Evolutionary conservation across 2,888 invertebrate genomes (phyloP).

Genomic region (Junonia oenone): DNA sequence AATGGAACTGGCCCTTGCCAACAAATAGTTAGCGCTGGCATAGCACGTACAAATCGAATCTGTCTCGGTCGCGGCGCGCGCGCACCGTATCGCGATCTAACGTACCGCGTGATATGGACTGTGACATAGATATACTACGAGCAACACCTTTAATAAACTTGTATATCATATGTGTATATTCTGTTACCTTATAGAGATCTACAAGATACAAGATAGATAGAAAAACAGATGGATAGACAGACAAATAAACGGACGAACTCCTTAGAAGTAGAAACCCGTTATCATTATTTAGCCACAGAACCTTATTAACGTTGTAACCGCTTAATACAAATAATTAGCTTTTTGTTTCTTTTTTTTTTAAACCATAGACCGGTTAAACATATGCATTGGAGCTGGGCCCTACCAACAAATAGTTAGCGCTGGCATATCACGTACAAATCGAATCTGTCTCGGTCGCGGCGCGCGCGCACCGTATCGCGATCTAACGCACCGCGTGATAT

Average conservation of each 20-base stretch:
- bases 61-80: conserved; percentile 51
- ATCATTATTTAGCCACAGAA: too few relatives aligned
- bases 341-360: too few relatives aligned
- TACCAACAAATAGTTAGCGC: conserved; percentile 53
- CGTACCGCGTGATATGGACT: conserved; percentile 5
- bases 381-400: conserved; percentile 20
- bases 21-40: conserved; percentile 54
- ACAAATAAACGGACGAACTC: too few relatives aligned
- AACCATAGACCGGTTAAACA: background rate
- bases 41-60: conserved; percentile 63
- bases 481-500: conserved; percentile 9
- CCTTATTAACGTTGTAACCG: too few relatives aligned
- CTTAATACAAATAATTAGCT: too few relatives aligned
- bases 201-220: too few relatives aligned
- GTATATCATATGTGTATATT: background rate
- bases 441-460: conserved; percentile 59
- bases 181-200: background rate
- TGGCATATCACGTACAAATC: conserved; percentile 58
- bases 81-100: conserved; percentile 23
- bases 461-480: conserved; percentile 25
- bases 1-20: conserved; percentile 30
- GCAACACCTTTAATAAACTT: background rate
- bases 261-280: too few relatives aligned
- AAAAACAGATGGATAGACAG: too few relatives aligned
- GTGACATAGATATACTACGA: conserved; percentile 5